These are phyloP conservation scores for Corapipo altera DNA, from an alignment of 2,113 vertebrate species.

Conservation along the genomic window DNA sequence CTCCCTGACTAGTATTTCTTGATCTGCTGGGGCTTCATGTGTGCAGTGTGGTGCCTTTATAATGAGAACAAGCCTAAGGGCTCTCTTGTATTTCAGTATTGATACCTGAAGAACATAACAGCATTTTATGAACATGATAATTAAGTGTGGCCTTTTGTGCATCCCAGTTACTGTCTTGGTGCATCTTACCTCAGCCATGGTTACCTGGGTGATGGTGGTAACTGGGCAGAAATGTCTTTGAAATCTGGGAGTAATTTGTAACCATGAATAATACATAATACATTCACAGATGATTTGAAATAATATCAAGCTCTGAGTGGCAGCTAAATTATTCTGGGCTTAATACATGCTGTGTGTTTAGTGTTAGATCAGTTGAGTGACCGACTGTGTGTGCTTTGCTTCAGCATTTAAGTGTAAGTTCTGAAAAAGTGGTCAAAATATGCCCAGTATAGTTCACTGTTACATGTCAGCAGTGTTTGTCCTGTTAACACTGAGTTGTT, in stretches of 20 bases:
- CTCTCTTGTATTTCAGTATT: background rate
- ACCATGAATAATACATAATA: background rate
- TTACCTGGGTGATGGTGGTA: background rate
- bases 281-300: background rate
- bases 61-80: background rate
- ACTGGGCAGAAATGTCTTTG: background rate
- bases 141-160: background rate
- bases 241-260: background rate
- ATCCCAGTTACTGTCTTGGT: background rate
- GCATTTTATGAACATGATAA: background rate
- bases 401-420: background rate
- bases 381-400: background rate
- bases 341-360: background rate
- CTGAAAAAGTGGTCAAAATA: background rate
- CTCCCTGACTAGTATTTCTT: constrained; percentile 28
- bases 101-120: background rate
- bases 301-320: background rate
- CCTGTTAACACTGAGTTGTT: background rate
- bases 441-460: background rate
- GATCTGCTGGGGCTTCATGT: background rate
- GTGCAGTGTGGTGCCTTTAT: background rate
- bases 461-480: background rate
- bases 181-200: background rate
- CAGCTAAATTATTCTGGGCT: background rate
- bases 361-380: background rate